phyloP scores from a whole-genome alignment of 2,888 invertebrate genomes.

The Phorcus lineatus region DNA sequence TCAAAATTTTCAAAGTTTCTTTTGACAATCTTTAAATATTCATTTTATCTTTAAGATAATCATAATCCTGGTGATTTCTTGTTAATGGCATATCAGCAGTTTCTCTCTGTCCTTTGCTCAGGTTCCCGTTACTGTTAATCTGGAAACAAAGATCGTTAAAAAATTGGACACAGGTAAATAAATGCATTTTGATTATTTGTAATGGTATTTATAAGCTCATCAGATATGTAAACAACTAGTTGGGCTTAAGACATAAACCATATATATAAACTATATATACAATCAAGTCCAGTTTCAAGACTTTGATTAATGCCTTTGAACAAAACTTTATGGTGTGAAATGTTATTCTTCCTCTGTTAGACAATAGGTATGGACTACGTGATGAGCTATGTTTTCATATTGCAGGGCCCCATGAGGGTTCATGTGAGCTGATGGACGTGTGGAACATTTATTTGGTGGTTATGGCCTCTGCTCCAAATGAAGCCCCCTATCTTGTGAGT shows the following conservation, averaged over 20 bases:
- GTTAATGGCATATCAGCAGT: not conserved
- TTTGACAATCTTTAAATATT: too few species aligned
- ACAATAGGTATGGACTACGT: too few species aligned
- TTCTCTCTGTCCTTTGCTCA: conserved; percentile 22
- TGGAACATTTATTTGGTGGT: conserved; percentile 60
- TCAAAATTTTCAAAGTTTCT: not conserved
- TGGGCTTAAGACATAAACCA: too few species aligned
- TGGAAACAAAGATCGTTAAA: conserved; percentile 44
- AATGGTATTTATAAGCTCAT: not conserved
- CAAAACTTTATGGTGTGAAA: too few species aligned
- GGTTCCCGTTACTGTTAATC: conserved; percentile 50
- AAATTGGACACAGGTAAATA: conserved; percentile 48
- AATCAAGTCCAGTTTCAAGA: too few species aligned
- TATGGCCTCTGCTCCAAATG: conserved; percentile 57
- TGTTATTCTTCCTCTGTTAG: too few species aligned
- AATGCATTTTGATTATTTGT: too few species aligned
- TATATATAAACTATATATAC: too few species aligned
- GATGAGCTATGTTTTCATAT: not conserved
- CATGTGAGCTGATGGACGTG: conserved; percentile 59
- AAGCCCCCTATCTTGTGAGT: conserved; percentile 65
- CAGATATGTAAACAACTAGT: not conserved
- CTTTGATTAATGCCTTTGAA: too few species aligned
- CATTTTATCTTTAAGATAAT: too few species aligned
- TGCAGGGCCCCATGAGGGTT: conserved; percentile 39
- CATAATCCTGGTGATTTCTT: too few species aligned